A percentile compares a stretch with the other conserved stretches of the same genome.
These are phyloP conservation scores for Hiodon tergisus DNA, from an alignment of 2,113 vertebrate species.

Conservation along the genomic window DNA sequence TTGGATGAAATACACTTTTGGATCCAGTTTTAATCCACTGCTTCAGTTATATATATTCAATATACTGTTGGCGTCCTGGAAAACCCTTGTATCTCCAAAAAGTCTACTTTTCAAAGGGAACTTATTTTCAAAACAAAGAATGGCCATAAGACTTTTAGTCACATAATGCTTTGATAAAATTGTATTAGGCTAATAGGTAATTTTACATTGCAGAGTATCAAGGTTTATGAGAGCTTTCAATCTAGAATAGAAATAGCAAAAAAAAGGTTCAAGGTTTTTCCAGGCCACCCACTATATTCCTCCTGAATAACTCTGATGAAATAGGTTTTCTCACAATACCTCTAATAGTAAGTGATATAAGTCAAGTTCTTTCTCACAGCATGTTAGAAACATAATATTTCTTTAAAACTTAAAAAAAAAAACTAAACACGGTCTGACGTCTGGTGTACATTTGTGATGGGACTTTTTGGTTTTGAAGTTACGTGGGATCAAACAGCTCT, in stretches of 20 bases:
- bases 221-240: too few relatives aligned
- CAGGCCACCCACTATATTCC: neutral
- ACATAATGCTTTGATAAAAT: too few relatives aligned
- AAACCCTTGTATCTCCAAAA: too few relatives aligned
- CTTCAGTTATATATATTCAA: neutral
- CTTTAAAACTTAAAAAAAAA: neutral
- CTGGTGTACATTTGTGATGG: neutral
- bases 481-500: neutral
- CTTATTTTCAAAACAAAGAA: too few relatives aligned
- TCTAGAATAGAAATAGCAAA: too few relatives aligned
- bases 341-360: neutral
- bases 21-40: neutral
- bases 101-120: too few relatives aligned
- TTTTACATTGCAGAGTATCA: too few relatives aligned
- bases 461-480: neutral
- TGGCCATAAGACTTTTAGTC: too few relatives aligned
- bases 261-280: too few relatives aligned
- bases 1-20: neutral
- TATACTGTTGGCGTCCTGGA: too few relatives aligned
- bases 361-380: neutral
- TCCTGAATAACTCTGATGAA: neutral
- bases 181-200: too few relatives aligned
- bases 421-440: neutral
- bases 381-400: neutral
- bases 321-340: slow-evolving; percentile 7